Evolutionary conservation across 2,888 invertebrate genomes (phyloP), one percentile per base, ranked within the genome.

Genomic region (Drosophila mercatorum): DNA sequence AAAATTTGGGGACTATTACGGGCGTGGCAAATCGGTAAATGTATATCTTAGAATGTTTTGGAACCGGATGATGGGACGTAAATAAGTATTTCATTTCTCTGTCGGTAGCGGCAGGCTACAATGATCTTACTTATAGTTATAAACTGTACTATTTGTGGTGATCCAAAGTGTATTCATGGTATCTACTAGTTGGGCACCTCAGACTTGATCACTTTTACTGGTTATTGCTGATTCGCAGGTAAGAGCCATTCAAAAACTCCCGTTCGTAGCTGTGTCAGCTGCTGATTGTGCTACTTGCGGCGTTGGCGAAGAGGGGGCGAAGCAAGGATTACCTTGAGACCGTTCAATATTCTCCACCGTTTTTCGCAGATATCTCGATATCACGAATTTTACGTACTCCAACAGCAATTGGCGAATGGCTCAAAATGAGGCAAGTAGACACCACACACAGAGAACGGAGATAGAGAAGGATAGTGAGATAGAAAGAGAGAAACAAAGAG

Each of bases 261-360:
- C 46, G n/a, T 22, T 53, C 43, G 38, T 26, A 40, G 1, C 26
- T 26, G 10, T 22, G 53, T 11, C 36, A 51, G 17, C 52, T 52
- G 52, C 34, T 17, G 34, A 49, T 49, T 34, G n/a, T n/a, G 49
- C n/a, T 31, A 17, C 51, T 0, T 7, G 7, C 5, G n/a, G n/a
- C 40, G 6, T 55, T n/a, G n/a, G 2, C 14, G 31, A 12, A 4
- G 31, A 11, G 43, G 51, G 41, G 34, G 55, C 43, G 46, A 46
- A 53, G 56, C 71, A 68, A 53, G 78, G 67, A 72, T 74, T 81
- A 81, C 84, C 84, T 84, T 89, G 84, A 79, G 66, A 77, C 85
- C 79, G 79, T 88, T 84, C 84, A 84, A 89, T 88, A 89, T 79
- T 81, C 85, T 82, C 52, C 79, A 71, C 60, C 77, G 88, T 84